Conservation (phyloP, 2,888 invertebrate species). For the Micropterix aruncella region DNA sequence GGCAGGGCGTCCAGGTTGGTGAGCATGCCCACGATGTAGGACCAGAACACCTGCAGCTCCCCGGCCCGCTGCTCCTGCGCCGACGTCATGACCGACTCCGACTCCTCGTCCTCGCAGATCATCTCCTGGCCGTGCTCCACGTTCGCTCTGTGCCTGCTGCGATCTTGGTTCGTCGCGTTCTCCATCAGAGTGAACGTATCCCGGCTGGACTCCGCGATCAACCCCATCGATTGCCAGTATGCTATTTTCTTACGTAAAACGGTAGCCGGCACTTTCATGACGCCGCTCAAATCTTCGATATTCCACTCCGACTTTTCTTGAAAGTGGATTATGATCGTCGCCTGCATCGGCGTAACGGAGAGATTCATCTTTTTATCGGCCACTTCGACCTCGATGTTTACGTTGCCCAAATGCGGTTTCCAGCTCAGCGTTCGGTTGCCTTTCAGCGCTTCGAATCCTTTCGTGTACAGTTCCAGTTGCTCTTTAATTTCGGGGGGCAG, state of each 20-base stretch:
- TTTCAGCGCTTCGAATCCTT: slow-evolving; percentile 79
- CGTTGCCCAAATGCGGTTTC: slow-evolving; percentile 88
- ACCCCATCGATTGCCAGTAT: slow-evolving; percentile 90
- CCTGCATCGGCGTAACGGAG: slow-evolving; percentile 85
- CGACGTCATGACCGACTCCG: slow-evolving; percentile 89
- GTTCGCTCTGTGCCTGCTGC: slow-evolving; percentile 37
- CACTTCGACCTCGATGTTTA: slow-evolving; percentile 80
- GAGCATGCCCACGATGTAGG: slow-evolving; percentile 93
- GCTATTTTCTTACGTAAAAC: slow-evolving; percentile 74
- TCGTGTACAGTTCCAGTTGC: slow-evolving; percentile 76
- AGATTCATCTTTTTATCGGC: slow-evolving; percentile 66
- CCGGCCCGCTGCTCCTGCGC: slow-evolving; percentile 89
- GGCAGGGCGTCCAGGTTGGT: slow-evolving; percentile 88
- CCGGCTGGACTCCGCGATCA: slow-evolving; percentile 60
- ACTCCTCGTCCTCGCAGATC: slow-evolving; percentile 78
- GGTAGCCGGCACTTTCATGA: slow-evolving; percentile 78
- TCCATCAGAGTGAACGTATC: slow-evolving; percentile 66
- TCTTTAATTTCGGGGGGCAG: slow-evolving; percentile 67
- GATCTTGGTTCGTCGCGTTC: slow-evolving; percentile 39
- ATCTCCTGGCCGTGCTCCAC: slow-evolving; percentile 43
- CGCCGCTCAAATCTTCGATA: slow-evolving; percentile 70
- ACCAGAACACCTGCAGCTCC: slow-evolving; percentile 91
- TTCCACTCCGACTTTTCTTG: slow-evolving; percentile 78
- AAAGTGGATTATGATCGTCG: slow-evolving; percentile 87
- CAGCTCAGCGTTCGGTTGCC: slow-evolving; percentile 87